Conservation (phyloP, 2,113 vertebrate species). For the Mirza zaza region DNA sequence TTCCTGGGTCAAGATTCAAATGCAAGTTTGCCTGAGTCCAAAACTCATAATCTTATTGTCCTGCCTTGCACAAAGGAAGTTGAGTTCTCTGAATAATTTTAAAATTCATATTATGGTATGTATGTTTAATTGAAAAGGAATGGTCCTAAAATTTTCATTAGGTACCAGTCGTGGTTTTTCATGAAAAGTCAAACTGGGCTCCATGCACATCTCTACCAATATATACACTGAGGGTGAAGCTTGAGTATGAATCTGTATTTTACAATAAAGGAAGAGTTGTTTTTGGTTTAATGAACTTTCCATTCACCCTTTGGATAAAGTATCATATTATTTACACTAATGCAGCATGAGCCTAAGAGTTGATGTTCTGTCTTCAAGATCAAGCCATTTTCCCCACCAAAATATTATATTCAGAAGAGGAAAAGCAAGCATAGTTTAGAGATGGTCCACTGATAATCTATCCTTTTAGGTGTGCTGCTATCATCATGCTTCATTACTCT, state of each 20-base stretch:
- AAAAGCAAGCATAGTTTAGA: background rate
- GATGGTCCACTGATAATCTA: background rate
- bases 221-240: background rate
- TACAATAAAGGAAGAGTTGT: background rate
- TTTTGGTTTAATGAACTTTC: background rate
- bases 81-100: background rate
- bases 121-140: background rate
- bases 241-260: background rate
- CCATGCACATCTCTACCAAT: background rate
- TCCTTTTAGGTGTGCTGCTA: background rate
- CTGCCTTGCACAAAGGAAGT: background rate
- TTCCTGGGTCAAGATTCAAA: background rate
- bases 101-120: background rate
- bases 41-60: background rate
- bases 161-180: background rate
- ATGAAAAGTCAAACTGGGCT: background rate
- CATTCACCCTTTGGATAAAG: background rate
- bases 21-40: background rate
- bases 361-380: background rate
- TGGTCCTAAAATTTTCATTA: background rate
- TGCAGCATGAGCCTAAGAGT: background rate
- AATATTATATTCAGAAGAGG: background rate
- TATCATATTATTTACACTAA: background rate
- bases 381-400: background rate
- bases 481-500: background rate